Conservation (phyloP, 2,113 vertebrate genomes). For the Heliornis fulica region DNA sequence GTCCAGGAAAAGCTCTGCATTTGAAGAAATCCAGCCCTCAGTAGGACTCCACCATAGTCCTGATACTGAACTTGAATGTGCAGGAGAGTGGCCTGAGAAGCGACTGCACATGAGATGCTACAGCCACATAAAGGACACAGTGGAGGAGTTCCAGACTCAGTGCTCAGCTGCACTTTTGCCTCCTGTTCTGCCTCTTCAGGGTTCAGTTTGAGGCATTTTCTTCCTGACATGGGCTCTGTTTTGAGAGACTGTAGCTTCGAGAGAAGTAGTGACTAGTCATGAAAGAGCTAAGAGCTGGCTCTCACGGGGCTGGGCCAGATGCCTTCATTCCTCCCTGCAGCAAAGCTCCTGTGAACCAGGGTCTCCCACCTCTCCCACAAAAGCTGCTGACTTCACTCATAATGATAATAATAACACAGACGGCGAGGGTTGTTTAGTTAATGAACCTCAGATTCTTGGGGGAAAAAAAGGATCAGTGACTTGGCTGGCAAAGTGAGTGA, state of each 20-base stretch:
- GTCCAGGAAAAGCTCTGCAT: not conserved
- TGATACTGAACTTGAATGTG: not conserved
- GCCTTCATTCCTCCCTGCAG: not conserved
- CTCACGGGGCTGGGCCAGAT: not conserved
- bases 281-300: not conserved
- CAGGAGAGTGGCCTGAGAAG: not conserved
- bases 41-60: not conserved
- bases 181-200: not conserved
- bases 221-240: not conserved
- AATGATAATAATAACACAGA: not conserved
- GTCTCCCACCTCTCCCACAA: conserved; percentile 32
- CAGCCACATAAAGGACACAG: not conserved
- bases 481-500: not conserved
- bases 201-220: not conserved
- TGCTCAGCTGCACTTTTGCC: not conserved
- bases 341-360: not conserved
- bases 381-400: not conserved
- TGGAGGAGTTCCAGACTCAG: fast-evolving
- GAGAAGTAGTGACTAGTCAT: not conserved
- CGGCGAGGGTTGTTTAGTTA: not conserved
- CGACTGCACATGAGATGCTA: not conserved
- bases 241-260: not conserved
- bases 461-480: not conserved
- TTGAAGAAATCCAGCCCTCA: not conserved
- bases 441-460: not conserved